Evolutionary conservation across 2,113 vertebrate species (phyloP).

Genomic region (Microcebus murinus): DNA sequence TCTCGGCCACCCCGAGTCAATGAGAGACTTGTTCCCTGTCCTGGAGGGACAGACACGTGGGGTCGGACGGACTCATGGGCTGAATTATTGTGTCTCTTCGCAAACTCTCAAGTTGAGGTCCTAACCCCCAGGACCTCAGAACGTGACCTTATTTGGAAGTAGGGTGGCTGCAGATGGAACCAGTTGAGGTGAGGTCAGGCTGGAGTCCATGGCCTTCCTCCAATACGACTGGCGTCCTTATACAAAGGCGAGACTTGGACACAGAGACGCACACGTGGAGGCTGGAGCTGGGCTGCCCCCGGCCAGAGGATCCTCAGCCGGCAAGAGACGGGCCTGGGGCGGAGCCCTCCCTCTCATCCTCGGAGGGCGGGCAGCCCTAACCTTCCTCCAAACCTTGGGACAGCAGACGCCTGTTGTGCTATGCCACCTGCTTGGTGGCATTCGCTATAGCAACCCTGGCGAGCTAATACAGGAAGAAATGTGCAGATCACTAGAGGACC

Average conservation of each 20-base stretch:
- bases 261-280: background rate
- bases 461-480: background rate
- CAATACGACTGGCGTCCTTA: background rate
- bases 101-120: background rate
- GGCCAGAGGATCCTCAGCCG: background rate
- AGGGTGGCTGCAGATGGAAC: background rate
- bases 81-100: background rate
- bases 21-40: background rate
- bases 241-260: background rate
- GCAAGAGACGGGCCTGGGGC: background rate
- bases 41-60: background rate
- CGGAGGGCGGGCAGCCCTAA: background rate
- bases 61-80: fast-evolving
- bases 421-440: background rate
- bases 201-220: too few species aligned
- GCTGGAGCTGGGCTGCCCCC: too few species aligned
- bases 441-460: background rate
- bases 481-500: fast-evolving
- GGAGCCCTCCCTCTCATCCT: too few species aligned
- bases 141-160: background rate
- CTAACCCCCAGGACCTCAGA: background rate
- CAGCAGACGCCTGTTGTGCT: background rate
- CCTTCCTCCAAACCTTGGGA: background rate
- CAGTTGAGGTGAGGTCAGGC: background rate
- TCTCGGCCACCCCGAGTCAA: background rate